Conservation (phyloP, 2,797 vertebrate genomes). For the Acipenser ruthenus region DNA sequence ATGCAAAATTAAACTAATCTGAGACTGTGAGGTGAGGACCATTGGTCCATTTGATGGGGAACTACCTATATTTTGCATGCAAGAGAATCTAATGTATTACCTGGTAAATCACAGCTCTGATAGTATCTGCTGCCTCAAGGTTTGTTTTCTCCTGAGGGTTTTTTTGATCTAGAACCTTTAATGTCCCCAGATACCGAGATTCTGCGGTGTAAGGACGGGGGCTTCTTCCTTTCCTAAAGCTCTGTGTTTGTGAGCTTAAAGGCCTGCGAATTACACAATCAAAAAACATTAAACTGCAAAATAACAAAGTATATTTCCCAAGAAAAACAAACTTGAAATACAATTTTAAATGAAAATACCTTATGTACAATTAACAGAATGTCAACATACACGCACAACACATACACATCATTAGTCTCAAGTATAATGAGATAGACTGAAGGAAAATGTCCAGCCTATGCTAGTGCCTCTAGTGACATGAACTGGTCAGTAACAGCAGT, state of each 20-base stretch:
- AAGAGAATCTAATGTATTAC: conserved; percentile 44
- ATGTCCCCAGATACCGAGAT: conserved; percentile 73
- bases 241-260: conserved; percentile 38
- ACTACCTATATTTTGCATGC: neutral
- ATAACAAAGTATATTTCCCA: neutral
- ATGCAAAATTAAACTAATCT: no score
- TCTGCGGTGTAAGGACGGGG: conserved; percentile 38
- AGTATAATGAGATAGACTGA: no score
- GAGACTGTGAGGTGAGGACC: no score
- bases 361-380: no score
- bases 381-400: no score
- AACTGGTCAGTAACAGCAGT: no score
- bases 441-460: no score
- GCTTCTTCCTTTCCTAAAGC: conserved; percentile 46
- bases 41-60: no score
- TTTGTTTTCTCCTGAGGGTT: conserved; percentile 45
- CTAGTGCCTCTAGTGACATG: no score
- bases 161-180: conserved; percentile 74
- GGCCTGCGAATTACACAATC: conserved; percentile 42
- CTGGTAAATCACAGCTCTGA: conserved; percentile 85
- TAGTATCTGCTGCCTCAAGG: conserved; percentile 57
- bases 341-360: no score
- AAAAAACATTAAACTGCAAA: neutral
- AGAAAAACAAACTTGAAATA: no score
- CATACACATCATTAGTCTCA: no score